Evolutionary conservation across 2,113 vertebrate species (phyloP).

Genomic region (Fregetta grallaria): DNA sequence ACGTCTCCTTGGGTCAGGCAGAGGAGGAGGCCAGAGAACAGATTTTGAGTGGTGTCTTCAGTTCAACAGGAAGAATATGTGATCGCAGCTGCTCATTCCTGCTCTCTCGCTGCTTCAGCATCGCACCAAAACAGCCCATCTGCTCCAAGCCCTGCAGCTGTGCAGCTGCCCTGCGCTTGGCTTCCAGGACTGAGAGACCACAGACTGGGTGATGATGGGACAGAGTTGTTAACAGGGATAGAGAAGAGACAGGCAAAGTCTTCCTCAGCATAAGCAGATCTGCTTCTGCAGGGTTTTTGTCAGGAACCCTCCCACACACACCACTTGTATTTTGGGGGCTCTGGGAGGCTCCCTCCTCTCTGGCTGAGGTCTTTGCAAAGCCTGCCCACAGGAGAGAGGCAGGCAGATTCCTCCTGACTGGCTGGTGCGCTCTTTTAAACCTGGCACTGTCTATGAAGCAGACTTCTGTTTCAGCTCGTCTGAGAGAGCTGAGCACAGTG

Average conservation of each 20-base stretch:
- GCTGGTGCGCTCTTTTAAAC: not conserved
- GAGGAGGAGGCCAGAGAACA: not conserved
- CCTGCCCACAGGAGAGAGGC: not conserved
- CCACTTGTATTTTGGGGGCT: not conserved
- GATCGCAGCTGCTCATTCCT: constrained; percentile 39
- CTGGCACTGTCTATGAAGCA: not conserved
- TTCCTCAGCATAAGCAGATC: not conserved
- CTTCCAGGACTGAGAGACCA: not conserved
- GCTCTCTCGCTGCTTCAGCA: not conserved
- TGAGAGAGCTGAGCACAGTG: not conserved
- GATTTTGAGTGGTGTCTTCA: not conserved
- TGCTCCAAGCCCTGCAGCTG: not conserved
- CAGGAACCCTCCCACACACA: not conserved
- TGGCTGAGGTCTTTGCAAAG: not conserved
- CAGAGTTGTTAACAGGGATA: not conserved
- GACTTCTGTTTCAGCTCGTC: not conserved
- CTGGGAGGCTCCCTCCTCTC: not conserved
- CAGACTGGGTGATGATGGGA: not conserved
- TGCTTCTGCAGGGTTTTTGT: not conserved
- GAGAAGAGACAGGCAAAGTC: not conserved
- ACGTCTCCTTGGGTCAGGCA: not conserved
- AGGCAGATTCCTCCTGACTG: not conserved
- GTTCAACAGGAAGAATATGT: constrained; percentile 11
- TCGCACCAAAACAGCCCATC: not conserved
- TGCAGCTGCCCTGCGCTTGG: constrained; percentile 16